Evolutionary conservation across 2,797 vertebrate species (phyloP).

Genomic region (Salarias fasciatus): DNA sequence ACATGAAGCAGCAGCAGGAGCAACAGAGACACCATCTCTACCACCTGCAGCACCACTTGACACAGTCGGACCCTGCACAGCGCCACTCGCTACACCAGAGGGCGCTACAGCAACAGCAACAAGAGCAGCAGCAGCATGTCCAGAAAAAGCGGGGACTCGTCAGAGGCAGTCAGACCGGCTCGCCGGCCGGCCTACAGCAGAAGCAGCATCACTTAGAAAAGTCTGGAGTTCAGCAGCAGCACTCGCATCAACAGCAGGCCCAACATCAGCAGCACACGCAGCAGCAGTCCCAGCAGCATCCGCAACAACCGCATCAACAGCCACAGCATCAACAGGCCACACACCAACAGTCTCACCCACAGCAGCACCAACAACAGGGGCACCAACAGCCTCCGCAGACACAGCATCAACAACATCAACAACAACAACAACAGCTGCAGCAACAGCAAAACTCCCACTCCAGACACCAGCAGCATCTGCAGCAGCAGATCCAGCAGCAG

Average conservation of each 20-base stretch:
- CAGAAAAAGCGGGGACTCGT: constrained; percentile 94
- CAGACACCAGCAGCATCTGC: constrained; percentile 92
- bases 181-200: constrained; percentile 90
- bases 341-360: constrained; percentile 84
- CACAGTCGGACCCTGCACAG: constrained; percentile 89
- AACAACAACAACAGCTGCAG: constrained; percentile 72
- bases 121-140: constrained; percentile 88
- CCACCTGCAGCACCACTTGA: constrained; percentile 92
- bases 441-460: constrained; percentile 86
- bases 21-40: constrained; percentile 94
- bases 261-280: constrained; percentile 74
- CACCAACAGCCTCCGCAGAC: constrained; percentile 74
- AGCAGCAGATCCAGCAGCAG: constrained; percentile 89
- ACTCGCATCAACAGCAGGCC: constrained; percentile 86
- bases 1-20: constrained; percentile 89
- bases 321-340: constrained; percentile 84
- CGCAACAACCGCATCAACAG: constrained; percentile 85
- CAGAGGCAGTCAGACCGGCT: constrained; percentile 84
- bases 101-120: constrained; percentile 91
- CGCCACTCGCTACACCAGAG: constrained; percentile 91
- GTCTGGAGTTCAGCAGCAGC: constrained; percentile 86
- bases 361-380: constrained; percentile 88
- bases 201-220: constrained; percentile 92
- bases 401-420: constrained; percentile 83
- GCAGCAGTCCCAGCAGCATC: constrained; percentile 75